Evolutionary conservation across 1,140 invertebrate species (phyloP).

Genomic region (Brachionus koreanus): DNA sequence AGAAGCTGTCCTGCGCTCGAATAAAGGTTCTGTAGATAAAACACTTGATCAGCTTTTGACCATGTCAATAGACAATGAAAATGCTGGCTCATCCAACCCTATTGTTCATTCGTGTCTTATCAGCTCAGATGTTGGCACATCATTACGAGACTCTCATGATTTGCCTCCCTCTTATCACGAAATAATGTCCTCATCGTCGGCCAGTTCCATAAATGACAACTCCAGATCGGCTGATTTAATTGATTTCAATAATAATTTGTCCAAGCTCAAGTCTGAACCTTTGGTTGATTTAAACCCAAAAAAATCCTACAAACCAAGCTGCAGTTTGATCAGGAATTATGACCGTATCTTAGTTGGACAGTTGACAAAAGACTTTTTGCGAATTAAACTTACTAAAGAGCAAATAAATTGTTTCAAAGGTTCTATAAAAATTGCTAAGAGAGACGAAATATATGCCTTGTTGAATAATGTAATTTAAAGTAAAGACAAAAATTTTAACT

Average conservation of each 20-base stretch:
- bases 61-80: slow-evolving; percentile 20
- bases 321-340: not conserved
- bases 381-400: slow-evolving; percentile 13
- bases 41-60: slow-evolving; percentile 36
- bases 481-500: not conserved
- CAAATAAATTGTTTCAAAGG: slow-evolving; percentile 25
- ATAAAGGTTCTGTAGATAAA: slow-evolving; percentile 24
- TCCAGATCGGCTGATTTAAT: not conserved
- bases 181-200: not conserved
- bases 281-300: not conserved
- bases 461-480: slow-evolving; percentile 26
- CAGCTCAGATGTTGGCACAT: not conserved
- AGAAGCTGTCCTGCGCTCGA: not conserved
- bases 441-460: slow-evolving; percentile 12
- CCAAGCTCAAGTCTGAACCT: not conserved
- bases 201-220: not conserved
- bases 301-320: not conserved
- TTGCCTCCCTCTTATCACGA: slow-evolving; percentile 30
- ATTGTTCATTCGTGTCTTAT: not conserved
- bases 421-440: slow-evolving; percentile 34
- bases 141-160: not conserved
- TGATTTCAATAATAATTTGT: not conserved
- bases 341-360: not conserved
- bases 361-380: slow-evolving; percentile 21
- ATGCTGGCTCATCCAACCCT: not conserved